Evolutionary conservation across 2,888 invertebrate genomes (phyloP).

Genomic region (Xestoiulus laeticollis): DNA sequence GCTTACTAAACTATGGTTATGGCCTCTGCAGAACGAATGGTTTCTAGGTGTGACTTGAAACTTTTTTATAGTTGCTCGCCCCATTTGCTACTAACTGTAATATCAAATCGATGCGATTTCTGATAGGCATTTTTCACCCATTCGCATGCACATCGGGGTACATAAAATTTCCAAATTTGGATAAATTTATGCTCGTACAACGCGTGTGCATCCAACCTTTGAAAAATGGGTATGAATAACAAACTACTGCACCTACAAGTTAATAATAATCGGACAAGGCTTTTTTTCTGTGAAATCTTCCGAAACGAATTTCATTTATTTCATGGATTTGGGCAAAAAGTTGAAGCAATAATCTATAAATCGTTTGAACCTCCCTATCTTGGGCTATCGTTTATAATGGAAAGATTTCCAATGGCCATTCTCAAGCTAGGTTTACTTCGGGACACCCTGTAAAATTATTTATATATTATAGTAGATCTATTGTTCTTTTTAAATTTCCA

Average conservation of each 20-base stretch:
- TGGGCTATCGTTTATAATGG: not conserved
- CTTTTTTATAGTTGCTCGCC: constrained; percentile 6
- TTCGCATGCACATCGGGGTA: not conserved
- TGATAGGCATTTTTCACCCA: constrained; percentile 33
- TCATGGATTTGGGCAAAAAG: not conserved
- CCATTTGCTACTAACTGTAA: constrained; percentile 10
- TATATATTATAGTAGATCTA: too few relatives aligned
- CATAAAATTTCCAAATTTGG: constrained; percentile 1
- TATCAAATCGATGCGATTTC: not conserved
- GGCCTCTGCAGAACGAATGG: constrained; percentile 10
- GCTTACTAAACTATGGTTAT: not conserved
- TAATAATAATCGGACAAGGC: constrained; percentile 20
- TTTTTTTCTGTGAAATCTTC: not conserved
- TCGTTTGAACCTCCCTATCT: not conserved
- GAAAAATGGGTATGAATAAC: constrained; percentile 20
- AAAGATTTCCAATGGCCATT: not conserved
- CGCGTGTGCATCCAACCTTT: constrained; percentile 16
- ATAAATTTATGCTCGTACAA: not conserved
- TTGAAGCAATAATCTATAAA: not conserved
- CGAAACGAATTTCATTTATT: constrained; percentile 34
- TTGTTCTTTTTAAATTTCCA: too few relatives aligned
- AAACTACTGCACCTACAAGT: not conserved
- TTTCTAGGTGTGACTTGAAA: constrained; percentile 32
- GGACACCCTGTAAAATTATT: not conserved
- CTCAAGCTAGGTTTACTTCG: not conserved